A percentile compares a stretch with the other conserved stretches of the same genome.
Evolutionary conservation across 2,113 vertebrate species (phyloP).

Genomic region (Prionailurus viverrinus): DNA sequence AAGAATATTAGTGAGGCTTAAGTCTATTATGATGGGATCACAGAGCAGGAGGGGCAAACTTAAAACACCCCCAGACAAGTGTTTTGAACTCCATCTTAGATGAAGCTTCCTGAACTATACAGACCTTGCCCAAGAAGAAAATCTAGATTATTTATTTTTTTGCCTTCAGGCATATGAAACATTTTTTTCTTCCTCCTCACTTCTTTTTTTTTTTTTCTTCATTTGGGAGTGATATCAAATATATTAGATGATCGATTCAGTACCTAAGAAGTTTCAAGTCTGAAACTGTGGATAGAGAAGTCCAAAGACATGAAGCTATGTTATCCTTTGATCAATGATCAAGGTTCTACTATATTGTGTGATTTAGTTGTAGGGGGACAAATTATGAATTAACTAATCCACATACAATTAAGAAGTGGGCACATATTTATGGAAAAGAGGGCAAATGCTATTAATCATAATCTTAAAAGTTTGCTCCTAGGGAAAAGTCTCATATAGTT

Average conservation of each 20-base stretch:
- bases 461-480: slow-evolving; percentile 17
- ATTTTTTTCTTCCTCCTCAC: not conserved
- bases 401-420: not conserved
- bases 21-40: not conserved
- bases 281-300: not conserved
- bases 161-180: not conserved
- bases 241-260: not conserved
- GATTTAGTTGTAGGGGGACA: not conserved
- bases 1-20: not conserved
- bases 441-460: not conserved
- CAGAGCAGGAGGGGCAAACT: not conserved
- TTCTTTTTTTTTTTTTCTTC: not conserved
- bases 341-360: not conserved
- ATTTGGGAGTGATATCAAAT: not conserved
- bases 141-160: not conserved
- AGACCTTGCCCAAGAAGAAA: not conserved
- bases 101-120: not conserved
- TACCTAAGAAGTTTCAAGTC: slow-evolving; percentile 24
- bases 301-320: not conserved
- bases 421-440: slow-evolving; percentile 20
- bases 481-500: not conserved
- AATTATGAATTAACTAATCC: slow-evolving; percentile 35
- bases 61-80: not conserved
- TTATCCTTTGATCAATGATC: not conserved
- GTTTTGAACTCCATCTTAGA: not conserved